Conservation (phyloP, 2,888 invertebrate genomes). For the Barypeithes pellucidus region DNA sequence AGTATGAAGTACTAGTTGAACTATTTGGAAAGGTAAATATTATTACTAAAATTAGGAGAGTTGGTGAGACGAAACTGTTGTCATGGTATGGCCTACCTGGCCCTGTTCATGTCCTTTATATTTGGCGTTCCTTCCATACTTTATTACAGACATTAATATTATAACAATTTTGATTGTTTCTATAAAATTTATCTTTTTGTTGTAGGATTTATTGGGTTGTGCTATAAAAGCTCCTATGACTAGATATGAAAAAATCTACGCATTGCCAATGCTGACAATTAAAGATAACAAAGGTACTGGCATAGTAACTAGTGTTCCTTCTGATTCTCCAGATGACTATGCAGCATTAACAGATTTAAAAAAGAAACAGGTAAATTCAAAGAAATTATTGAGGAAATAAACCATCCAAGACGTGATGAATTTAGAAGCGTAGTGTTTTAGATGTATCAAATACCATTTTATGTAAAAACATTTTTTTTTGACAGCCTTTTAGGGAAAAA, state of each 20-base stretch:
- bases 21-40: slow-evolving; percentile 78
- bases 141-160: too few relatives aligned
- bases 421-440: too few relatives aligned
- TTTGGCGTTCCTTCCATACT: too few relatives aligned
- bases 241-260: slow-evolving; percentile 87
- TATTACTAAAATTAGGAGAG: slow-evolving; percentile 6
- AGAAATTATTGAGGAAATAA: background rate
- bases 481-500: slow-evolving; percentile 90
- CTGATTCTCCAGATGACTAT: slow-evolving; percentile 99
- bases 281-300: slow-evolving; percentile 99
- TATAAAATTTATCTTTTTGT: background rate
- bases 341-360: slow-evolving; percentile 96
- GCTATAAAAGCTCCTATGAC: slow-evolving; percentile 90
- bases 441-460: too few relatives aligned
- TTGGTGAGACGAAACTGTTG: too few relatives aligned
- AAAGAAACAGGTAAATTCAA: slow-evolving; percentile 80
- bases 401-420: too few relatives aligned
- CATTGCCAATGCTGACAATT: slow-evolving; percentile 97
- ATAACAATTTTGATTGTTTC: too few relatives aligned
- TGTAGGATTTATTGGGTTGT: slow-evolving; percentile 85
- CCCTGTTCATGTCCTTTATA: too few relatives aligned
- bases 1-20: slow-evolving; percentile 80
- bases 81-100: too few relatives aligned
- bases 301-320: slow-evolving; percentile 97
- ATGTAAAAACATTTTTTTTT: background rate